These are phyloP conservation scores for Zophobas atratus DNA, from an alignment of 1,140 invertebrate genomes.

Conservation along the genomic window DNA sequence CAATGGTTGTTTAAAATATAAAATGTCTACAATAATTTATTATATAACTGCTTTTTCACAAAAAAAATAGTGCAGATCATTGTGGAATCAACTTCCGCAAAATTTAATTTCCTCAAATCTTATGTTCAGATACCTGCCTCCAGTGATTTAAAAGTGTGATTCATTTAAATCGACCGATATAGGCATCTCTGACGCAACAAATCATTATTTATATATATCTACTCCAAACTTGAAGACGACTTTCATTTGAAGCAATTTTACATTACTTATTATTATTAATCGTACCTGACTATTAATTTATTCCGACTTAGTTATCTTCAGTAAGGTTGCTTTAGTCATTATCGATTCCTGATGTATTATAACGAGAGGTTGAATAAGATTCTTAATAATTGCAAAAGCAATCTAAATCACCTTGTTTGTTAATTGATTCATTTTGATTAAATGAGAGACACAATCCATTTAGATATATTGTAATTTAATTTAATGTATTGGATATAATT, in stretches of 20 bases:
- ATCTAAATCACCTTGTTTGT: slow-evolving; percentile 3
- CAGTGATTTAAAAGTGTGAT: background rate
- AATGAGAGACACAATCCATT: background rate
- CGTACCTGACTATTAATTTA: slow-evolving; percentile 30
- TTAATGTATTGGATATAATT: too few species aligned
- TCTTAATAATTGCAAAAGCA: slow-evolving; percentile 8
- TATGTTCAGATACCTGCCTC: too few species aligned
- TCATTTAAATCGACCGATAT: background rate
- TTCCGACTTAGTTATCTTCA: slow-evolving; percentile 1
- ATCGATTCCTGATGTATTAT: background rate
- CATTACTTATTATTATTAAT: slow-evolving; percentile 28
- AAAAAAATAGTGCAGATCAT: too few species aligned
- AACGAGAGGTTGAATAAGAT: slow-evolving; percentile 7
- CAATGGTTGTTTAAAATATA: slow-evolving; percentile 4
- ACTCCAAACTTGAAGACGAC: slow-evolving; percentile 24
- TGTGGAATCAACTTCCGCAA: too few species aligned
- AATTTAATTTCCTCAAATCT: too few species aligned
- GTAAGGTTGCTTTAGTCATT: slow-evolving; percentile 13
- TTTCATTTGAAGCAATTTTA: slow-evolving; percentile 24
- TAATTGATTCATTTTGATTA: slow-evolving; percentile 1
- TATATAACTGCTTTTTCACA: too few species aligned
- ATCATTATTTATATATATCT: background rate
- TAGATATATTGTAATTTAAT: too few species aligned
- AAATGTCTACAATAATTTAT: too few species aligned
- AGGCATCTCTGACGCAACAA: background rate